Percentiles rank a stretch among this genome's conserved stretches.
phyloP scores from a whole-genome alignment of 1,140 invertebrate genomes.

The Ylistrum balloti region DNA sequence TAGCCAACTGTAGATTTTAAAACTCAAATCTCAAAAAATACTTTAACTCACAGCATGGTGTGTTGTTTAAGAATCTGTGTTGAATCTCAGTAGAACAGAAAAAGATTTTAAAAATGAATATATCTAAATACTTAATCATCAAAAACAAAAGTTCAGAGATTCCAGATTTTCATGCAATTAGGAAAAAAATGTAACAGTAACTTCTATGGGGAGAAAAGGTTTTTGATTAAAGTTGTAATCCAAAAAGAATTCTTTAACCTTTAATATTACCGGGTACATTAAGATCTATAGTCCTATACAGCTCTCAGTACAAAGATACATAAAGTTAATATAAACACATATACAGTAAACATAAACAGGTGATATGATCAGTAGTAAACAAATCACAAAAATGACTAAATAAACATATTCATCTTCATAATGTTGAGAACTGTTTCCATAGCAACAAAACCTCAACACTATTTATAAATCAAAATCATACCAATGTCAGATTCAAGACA shows the following conservation, averaged over 20 bases:
- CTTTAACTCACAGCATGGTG: too few relatives aligned
- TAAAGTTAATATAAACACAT: not conserved
- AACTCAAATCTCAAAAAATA: too few relatives aligned
- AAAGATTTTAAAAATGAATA: not conserved
- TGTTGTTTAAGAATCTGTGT: too few relatives aligned
- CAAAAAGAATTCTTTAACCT: not conserved
- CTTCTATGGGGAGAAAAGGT: not conserved
- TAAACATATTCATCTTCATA: not conserved
- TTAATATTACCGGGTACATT: too few relatives aligned
- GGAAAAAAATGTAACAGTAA: not conserved
- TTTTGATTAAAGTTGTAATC: not conserved
- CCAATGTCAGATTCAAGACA: not conserved
- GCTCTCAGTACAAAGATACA: not conserved
- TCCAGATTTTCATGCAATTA: not conserved
- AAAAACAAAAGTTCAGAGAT: not conserved
- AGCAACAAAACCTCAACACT: not conserved
- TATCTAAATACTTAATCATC: not conserved
- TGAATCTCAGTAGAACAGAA: too few relatives aligned
- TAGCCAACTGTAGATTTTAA: too few relatives aligned
- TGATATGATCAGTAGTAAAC: slow-evolving; percentile 19
- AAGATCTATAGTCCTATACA: not conserved
- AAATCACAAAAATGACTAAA: not conserved
- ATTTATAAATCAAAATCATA: not conserved
- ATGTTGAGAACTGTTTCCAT: not conserved
- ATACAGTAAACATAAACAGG: not conserved